Evolutionary conservation across 2,797 vertebrate species (phyloP).

Genomic region (Parauchenoglanis ngamensis): DNA sequence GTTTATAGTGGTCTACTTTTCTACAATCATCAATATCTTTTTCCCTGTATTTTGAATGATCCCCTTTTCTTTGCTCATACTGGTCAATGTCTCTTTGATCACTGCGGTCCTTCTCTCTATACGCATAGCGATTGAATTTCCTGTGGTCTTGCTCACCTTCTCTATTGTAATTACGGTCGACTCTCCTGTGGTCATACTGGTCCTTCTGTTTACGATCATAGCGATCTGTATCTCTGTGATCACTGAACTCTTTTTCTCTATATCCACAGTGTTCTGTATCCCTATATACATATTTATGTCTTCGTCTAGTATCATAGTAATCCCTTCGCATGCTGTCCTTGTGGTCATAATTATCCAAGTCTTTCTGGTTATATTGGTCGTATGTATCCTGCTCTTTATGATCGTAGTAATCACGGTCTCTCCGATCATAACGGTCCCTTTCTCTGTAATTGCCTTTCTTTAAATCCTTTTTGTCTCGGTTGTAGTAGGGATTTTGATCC

Average conservation of each 20-base stretch:
- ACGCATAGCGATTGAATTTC: slow-evolving; percentile 52
- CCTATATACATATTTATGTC: slow-evolving; percentile 58
- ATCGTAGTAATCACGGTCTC: slow-evolving; percentile 55
- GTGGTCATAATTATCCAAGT: slow-evolving; percentile 38
- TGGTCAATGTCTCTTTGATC: slow-evolving; percentile 52
- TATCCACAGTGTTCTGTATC: slow-evolving; percentile 50
- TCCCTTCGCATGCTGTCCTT: slow-evolving; percentile 53
- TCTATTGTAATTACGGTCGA: slow-evolving; percentile 63
- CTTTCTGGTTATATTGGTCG: slow-evolving; percentile 60
- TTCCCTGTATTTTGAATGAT: slow-evolving; percentile 52
- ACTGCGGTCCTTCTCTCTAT: slow-evolving; percentile 61
- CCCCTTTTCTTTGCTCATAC: slow-evolving; percentile 54
- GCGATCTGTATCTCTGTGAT: slow-evolving; percentile 44
- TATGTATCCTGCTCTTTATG: slow-evolving; percentile 61
- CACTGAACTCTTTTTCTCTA: slow-evolving; percentile 55
- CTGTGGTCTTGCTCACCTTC: slow-evolving; percentile 59
- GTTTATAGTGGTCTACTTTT: slow-evolving; percentile 49
- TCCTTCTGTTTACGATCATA: slow-evolving; percentile 59
- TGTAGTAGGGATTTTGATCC: slow-evolving; percentile 44
- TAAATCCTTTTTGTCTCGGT: slow-evolving; percentile 42
- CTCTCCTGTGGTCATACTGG: slow-evolving; percentile 52
- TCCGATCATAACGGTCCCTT: slow-evolving; percentile 29
- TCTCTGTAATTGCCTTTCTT: slow-evolving; percentile 44
- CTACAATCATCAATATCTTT: slow-evolving; percentile 57
- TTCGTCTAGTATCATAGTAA: slow-evolving; percentile 48